A percentile compares a stretch with the other conserved stretches of the same genome.
Evolutionary conservation across 2,797 vertebrate species (phyloP).

Genomic region (Dicrostonyx torquatus): DNA sequence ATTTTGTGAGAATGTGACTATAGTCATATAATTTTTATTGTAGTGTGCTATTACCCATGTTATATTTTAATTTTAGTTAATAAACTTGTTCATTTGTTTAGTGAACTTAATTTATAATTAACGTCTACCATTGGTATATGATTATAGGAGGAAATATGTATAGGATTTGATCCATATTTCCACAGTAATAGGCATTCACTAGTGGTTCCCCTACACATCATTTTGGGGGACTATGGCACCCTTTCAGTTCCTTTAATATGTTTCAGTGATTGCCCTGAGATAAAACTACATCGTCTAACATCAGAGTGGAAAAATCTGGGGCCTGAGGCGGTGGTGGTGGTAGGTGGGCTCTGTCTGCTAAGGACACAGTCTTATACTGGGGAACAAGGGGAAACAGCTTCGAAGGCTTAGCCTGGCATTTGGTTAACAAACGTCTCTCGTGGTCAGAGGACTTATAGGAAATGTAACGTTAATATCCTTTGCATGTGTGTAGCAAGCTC

Average conservation of each 20-base stretch:
- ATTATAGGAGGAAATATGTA: background rate
- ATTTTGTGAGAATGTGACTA: background rate
- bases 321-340: background rate
- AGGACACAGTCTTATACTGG: background rate
- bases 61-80: background rate
- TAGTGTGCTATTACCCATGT: background rate
- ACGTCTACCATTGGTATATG: background rate
- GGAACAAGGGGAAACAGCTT: background rate
- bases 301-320: background rate
- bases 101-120: background rate
- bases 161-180: background rate
- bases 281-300: background rate
- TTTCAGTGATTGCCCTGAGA: background rate
- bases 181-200: background rate
- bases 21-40: background rate
- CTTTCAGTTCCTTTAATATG: background rate
- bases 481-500: conserved; percentile 81
- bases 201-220: background rate
- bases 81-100: background rate
- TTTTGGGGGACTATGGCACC: accelerated
- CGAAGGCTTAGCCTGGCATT: background rate
- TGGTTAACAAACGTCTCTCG: conserved; percentile 28
- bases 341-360: background rate
- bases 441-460: conserved; percentile 64
- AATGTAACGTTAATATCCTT: conserved; percentile 79